phyloP scores from a whole-genome alignment of 37 sponge, comb jelly and placozoan genomes.

The Dysidea cf. avara region DNA sequence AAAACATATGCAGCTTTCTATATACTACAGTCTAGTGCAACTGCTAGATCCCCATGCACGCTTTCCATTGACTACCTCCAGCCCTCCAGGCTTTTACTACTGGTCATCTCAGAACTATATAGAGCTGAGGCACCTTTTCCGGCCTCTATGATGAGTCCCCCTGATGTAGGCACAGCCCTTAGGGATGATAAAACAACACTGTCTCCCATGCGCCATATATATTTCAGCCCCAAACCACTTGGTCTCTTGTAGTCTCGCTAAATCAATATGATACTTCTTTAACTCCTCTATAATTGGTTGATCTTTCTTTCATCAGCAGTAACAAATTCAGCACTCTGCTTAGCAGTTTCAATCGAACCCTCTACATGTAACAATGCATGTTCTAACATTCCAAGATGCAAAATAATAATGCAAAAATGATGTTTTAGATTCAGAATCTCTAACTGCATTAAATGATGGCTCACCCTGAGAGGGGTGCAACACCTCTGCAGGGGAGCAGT shows the following conservation, averaged over 20 bases:
- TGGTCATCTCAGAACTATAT: conserved; percentile 22
- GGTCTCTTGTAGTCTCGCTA: conserved; percentile 17
- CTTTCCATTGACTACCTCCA: conserved; percentile 31
- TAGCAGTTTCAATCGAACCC: conserved; percentile 17
- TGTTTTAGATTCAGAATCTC: no score
- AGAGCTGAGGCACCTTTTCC: conserved; percentile 42
- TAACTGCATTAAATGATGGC: conserved; percentile 12
- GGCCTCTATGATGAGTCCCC: neutral
- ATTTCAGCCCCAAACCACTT: conserved; percentile 7
- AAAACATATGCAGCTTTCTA: conserved; percentile 9
- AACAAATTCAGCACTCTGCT: neutral
- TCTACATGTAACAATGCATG: conserved; percentile 1
- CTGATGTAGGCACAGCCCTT: neutral
- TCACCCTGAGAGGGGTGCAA: conserved; percentile 33
- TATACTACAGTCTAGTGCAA: neutral
- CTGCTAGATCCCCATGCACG: neutral
- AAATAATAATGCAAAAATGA: no score
- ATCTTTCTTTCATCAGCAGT: neutral
- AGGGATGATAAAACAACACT: conserved; percentile 11
- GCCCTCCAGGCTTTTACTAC: conserved; percentile 31
- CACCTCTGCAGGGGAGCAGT: conserved; percentile 49
- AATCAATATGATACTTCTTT: neutral
- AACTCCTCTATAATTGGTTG: neutral
- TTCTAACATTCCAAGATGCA: no score
- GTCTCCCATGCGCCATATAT: neutral